Evolutionary conservation across 2,113 vertebrate genomes (phyloP), one percentile per base, ranked within the genome.

Genomic region (Peromyscus polionotus): DNA sequence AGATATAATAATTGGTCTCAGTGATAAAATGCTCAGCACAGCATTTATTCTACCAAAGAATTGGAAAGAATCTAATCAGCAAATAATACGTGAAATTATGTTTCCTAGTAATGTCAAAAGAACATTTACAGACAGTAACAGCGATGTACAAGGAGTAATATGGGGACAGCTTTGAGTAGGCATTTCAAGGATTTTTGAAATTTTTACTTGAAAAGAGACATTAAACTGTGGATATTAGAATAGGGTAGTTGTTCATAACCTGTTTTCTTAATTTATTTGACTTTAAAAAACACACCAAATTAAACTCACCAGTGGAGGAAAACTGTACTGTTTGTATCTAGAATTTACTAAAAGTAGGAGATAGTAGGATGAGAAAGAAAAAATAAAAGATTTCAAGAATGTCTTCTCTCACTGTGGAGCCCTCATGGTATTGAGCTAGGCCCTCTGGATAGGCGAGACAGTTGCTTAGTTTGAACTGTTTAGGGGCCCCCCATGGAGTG

Each of bases 141-240:
- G 5, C 59, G 51, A 22, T 45, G n/a, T 0, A 2, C 16, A 36
- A 77, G 57, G 24, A 79, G 4, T 1, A 77, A 59, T 85, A 70
- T 63, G 36, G 57, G 81, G 59, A 85, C 28, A 63, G 13, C 51
- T 16, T 91, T 90, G 19, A 94, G n/a, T 0, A 77, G 8, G 68
- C 48, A 93, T 4, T 54, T 94, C 36, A 85, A 45, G 3, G 2
- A 79, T 36, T 67, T 88, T 31, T 4, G 14, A 61, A 73, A 77
- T 33, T 76, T 93, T 3, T 70, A 84, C 95, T 93, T 94, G 22
- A 14, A 97, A 86, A 90, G 9, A 45, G 68, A 59, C 22, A 59
- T 13, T 57, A 26, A 14, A 42, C 72, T 61, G 39, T 42, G 72
- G 12, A 22, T 94, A 75, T 48, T 72, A 90, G 36, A 84, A 57